A percentile compares a stretch with the other conserved stretches of the same genome.
Evolutionary conservation across 2,113 vertebrate genomes (phyloP).

Genomic region (Eulemur macaco): DNA sequence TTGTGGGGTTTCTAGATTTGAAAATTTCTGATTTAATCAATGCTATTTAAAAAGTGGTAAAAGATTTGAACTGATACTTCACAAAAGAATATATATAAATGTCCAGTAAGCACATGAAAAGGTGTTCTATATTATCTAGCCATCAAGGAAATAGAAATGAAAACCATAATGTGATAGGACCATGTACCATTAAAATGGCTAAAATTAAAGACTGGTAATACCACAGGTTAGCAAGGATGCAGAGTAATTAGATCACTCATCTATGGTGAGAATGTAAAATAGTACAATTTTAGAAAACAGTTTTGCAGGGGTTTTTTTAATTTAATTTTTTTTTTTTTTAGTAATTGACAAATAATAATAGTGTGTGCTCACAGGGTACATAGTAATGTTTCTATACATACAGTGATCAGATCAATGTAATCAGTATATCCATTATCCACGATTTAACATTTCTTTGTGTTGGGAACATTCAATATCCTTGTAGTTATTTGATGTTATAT

Average conservation of each 20-base stretch:
- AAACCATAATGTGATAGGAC: background rate
- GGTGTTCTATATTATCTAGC: background rate
- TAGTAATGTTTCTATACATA: background rate
- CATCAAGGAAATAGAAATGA: slow-evolving; percentile 3
- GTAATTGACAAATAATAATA: background rate
- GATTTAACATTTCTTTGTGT: background rate
- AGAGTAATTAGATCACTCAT: background rate
- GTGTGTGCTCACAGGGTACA: background rate
- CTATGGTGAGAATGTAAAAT: background rate
- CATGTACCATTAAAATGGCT: background rate
- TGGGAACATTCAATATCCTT: background rate
- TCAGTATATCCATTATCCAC: background rate
- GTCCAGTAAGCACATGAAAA: background rate
- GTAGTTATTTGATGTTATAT: background rate
- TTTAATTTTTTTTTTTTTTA: background rate
- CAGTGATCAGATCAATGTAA: background rate
- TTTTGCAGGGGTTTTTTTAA: background rate
- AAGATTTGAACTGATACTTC: background rate
- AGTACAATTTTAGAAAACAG: background rate
- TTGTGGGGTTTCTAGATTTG: background rate
- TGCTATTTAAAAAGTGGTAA: background rate
- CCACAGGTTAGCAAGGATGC: background rate
- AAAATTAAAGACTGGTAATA: background rate
- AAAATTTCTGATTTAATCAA: background rate
- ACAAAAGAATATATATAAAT: background rate